A percentile compares a stretch with the other conserved stretches of the same genome.
phyloP scores from a whole-genome alignment of 1,140 invertebrate species.

The Heliothis virescens region DNA sequence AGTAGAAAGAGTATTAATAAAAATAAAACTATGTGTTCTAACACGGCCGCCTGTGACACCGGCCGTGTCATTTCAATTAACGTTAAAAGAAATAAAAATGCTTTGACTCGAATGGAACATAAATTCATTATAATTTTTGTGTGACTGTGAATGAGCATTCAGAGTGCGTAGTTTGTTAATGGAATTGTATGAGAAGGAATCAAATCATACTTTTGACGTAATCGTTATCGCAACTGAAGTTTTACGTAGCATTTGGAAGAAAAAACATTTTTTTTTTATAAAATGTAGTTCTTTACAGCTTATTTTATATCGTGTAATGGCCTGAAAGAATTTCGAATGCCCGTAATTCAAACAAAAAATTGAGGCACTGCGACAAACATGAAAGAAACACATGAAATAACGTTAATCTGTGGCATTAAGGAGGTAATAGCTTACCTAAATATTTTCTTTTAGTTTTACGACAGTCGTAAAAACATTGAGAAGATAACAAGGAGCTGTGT shows the following conservation, averaged over 20 bases:
- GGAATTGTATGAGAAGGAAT: slow-evolving; percentile 55
- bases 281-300: too few relatives aligned
- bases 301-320: too few relatives aligned
- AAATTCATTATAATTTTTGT: slow-evolving; percentile 75
- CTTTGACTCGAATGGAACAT: slow-evolving; percentile 63
- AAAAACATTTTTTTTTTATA: too few relatives aligned
- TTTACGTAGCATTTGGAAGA: too few relatives aligned
- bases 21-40: slow-evolving; percentile 65
- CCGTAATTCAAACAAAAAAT: too few relatives aligned
- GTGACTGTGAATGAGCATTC: slow-evolving; percentile 1
- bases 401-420: slow-evolving; percentile 26
- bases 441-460: slow-evolving; percentile 40
- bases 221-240: neutral
- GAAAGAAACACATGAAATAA: neutral
- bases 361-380: too few relatives aligned
- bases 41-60: slow-evolving; percentile 68
- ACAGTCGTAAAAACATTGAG: slow-evolving; percentile 22
- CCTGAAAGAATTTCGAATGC: too few relatives aligned
- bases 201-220: neutral
- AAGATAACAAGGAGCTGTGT: slow-evolving; percentile 39
- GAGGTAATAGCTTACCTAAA: slow-evolving; percentile 37
- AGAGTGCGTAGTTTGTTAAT: slow-evolving; percentile 34
- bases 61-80: slow-evolving; percentile 81
- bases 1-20: slow-evolving; percentile 74
- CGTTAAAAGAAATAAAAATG: slow-evolving; percentile 78